These are phyloP conservation scores for Drosophila atroscutellata DNA, from an alignment of 2,888 invertebrate species.

Conservation along the genomic window DNA sequence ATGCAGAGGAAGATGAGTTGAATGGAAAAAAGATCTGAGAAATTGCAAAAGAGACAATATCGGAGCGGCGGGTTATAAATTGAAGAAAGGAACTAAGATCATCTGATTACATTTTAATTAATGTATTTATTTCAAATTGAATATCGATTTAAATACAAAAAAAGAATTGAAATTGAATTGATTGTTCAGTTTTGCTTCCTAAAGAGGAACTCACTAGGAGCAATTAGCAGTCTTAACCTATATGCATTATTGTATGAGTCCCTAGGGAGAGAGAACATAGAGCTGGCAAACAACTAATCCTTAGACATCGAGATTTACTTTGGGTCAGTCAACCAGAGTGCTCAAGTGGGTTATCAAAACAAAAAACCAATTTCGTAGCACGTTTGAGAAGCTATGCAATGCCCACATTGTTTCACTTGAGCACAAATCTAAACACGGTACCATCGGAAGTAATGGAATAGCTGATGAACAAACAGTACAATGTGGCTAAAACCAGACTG, in stretches of 20 bases:
- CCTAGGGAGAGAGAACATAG: neutral
- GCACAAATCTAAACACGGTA: neutral
- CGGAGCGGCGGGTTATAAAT: rapidly evolving
- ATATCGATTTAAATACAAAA: neutral
- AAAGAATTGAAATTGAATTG: neutral
- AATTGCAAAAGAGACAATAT: neutral
- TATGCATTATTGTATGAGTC: neutral
- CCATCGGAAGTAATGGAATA: neutral
- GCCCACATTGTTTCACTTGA: neutral
- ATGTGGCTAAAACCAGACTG: neutral
- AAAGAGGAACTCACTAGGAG: neutral
- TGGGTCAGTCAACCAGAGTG: too few species aligned
- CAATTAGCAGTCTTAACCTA: neutral
- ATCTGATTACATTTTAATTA: neutral
- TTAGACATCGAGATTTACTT: neutral
- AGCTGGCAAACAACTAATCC: neutral
- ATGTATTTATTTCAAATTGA: neutral
- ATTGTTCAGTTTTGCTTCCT: neutral
- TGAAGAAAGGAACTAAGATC: neutral
- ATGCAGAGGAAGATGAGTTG: neutral
- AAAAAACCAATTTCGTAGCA: neutral
- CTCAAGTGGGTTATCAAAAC: neutral
- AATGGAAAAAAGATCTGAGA: neutral
- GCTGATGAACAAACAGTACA: neutral
- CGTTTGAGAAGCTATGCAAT: neutral